Conservation (phyloP, 2,888 invertebrate genomes). For the Stratiomys singularior region DNA sequence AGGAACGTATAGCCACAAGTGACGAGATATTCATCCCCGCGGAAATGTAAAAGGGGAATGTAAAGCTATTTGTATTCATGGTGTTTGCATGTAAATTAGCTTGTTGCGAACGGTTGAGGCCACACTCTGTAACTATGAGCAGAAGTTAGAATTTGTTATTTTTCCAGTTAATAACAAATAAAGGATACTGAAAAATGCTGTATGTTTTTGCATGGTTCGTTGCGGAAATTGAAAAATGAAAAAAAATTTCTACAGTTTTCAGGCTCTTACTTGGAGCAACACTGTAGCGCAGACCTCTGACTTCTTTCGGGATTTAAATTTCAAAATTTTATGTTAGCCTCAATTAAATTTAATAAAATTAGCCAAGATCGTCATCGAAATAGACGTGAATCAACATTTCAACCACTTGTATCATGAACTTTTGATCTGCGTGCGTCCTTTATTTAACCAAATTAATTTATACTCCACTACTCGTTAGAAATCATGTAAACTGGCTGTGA, state of each 20-base stretch:
- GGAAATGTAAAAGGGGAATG: background rate
- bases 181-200: background rate
- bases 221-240: too few relatives aligned
- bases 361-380: too few relatives aligned
- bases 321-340: too few relatives aligned
- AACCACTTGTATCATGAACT: too few relatives aligned
- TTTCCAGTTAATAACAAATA: background rate
- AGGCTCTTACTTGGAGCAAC: too few relatives aligned
- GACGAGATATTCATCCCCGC: background rate
- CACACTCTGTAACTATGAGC: background rate
- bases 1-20: background rate
- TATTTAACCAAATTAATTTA: background rate
- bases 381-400: too few relatives aligned
- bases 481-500: too few relatives aligned
- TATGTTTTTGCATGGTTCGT: background rate
- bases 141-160: background rate
- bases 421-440: background rate
- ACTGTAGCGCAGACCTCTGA: too few relatives aligned
- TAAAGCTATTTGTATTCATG: conserved; percentile 27
- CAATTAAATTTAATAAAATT: too few relatives aligned
- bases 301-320: too few relatives aligned
- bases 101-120: background rate
- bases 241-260: too few relatives aligned
- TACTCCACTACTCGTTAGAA: too few relatives aligned
- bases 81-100: conserved; percentile 33